Percentiles rank a stretch among this genome's conserved stretches.
Conservation (phyloP, 1,140 invertebrate genomes). For the Centruroides sculpturatus region DNA sequence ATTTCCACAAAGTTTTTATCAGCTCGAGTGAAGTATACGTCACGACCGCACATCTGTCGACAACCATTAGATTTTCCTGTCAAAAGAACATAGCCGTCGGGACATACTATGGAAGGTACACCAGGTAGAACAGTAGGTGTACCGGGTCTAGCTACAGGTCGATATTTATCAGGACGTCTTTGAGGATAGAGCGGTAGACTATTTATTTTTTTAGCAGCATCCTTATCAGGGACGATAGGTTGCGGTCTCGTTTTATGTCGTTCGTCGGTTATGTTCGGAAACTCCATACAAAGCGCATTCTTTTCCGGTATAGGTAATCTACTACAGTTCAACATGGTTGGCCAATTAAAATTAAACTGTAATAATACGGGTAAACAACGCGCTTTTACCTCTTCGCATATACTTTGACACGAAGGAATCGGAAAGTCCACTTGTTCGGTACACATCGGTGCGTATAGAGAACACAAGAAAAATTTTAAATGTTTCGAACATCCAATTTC, state of each 20-base stretch:
- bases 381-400: conserved; percentile 71
- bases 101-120: not conserved
- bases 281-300: conserved; percentile 89
- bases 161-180: not conserved
- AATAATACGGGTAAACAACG: conserved; percentile 71
- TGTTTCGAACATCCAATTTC: conserved; percentile 84
- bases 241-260: not conserved
- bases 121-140: not conserved
- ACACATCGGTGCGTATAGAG: conserved; percentile 93
- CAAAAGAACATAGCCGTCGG: not conserved
- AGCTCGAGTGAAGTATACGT: conserved; percentile 27
- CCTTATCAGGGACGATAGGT: not conserved
- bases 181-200: not conserved
- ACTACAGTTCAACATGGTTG: conserved; percentile 72
- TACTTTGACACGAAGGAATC: conserved; percentile 78
- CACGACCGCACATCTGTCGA: conserved; percentile 25
- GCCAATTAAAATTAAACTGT: conserved; percentile 84
- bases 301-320: conserved; percentile 72
- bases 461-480: conserved; percentile 81
- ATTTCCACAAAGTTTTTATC: conserved; percentile 35
- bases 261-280: conserved; percentile 33
- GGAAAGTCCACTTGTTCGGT: conserved; percentile 80
- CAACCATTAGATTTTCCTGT: conserved; percentile 17
- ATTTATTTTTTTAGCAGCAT: not conserved
- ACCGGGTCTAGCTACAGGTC: not conserved